Conservation (phyloP, 2,113 vertebrate genomes). For the Mus pahari region DNA sequence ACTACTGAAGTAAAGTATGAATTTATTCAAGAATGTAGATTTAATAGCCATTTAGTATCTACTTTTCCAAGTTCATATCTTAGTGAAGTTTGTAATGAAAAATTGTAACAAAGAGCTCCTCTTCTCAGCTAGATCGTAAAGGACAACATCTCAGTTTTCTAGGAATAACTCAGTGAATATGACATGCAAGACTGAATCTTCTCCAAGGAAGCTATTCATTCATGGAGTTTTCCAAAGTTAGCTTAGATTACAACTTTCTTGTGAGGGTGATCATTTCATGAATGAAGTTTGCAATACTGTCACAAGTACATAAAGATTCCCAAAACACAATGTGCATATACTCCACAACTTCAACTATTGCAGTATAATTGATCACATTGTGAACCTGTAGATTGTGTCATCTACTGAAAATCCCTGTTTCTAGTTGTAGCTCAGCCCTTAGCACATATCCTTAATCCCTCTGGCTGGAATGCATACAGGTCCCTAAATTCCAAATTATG, state of each 20-base stretch:
- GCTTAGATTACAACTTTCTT: neutral
- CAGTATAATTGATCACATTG: no score
- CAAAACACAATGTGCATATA: neutral
- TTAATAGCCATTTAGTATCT: conserved; percentile 55
- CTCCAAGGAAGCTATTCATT: conserved; percentile 26
- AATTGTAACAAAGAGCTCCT: conserved; percentile 22
- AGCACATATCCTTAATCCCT: no score
- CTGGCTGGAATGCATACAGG: no score
- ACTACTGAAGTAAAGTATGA: conserved; percentile 39
- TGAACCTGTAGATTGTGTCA: no score
- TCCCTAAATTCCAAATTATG: no score
- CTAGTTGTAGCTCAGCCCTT: no score
- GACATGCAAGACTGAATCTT: conserved; percentile 3
- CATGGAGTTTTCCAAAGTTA: conserved; percentile 8
- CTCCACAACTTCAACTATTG: neutral
- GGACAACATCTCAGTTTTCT: conserved; percentile 56
- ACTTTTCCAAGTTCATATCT: conserved; percentile 29
- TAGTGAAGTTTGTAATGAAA: conserved; percentile 58
- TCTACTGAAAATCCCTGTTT: no score
- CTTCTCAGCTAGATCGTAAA: conserved; percentile 45
- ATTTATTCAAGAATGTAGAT: conserved; percentile 26
- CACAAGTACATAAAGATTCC: conserved; percentile 9
- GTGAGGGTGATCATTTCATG: neutral
- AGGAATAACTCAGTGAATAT: neutral
- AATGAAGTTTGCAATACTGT: conserved; percentile 60